These are phyloP conservation scores for Sceloporus undulatus DNA, from an alignment of 2,113 vertebrate genomes.

Conservation along the genomic window DNA sequence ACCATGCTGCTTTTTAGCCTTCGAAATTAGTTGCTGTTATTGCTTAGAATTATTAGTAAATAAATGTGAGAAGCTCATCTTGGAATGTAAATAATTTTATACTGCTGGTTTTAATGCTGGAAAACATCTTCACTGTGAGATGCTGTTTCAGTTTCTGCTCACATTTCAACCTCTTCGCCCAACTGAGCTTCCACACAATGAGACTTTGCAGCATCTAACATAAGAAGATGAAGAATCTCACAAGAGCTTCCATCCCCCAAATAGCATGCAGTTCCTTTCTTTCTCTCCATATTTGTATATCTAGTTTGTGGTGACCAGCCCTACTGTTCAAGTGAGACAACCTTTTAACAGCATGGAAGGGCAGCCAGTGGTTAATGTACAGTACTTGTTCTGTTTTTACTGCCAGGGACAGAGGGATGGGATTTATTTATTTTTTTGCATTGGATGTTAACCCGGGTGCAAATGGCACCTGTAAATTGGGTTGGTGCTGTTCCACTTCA, in stretches of 20 bases:
- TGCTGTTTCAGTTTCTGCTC: neutral
- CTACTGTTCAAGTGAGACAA: neutral
- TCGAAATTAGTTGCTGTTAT: conserved; percentile 7
- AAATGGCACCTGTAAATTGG: neutral
- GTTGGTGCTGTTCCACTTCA: neutral
- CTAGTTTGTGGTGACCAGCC: neutral
- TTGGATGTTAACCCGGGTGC: neutral
- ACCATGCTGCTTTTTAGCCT: neutral
- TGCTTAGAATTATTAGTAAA: neutral
- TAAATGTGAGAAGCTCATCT: neutral
- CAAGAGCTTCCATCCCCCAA: neutral
- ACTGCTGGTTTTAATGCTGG: neutral
- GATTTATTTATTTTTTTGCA: neutral
- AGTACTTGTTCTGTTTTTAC: neutral
- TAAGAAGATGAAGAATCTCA: neutral
- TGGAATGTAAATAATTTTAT: neutral
- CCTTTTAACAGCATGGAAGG: neutral
- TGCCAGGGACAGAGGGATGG: neutral
- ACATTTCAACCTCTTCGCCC: neutral
- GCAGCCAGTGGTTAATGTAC: neutral
- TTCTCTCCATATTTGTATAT: neutral
- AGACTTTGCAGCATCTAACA: neutral
- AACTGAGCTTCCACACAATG: neutral
- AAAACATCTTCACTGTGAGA: neutral
- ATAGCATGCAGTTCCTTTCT: neutral